Conservation (phyloP, 1,140 invertebrate species). For the Phthorimaea operculella region DNA sequence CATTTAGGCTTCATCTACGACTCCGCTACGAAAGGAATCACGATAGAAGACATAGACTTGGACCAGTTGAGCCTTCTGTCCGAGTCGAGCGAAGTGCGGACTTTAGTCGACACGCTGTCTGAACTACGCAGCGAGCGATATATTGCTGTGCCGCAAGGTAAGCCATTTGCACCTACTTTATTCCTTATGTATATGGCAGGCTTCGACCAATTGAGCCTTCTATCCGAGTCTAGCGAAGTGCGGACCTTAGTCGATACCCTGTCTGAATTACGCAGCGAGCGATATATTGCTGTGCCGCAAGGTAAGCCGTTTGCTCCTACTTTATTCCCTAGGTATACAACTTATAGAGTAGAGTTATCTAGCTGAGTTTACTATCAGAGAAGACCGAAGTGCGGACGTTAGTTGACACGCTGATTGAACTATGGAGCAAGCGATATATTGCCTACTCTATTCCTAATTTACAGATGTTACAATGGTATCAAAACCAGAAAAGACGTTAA, state of each 20-base stretch:
- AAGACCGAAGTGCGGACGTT: slow-evolving; percentile 22
- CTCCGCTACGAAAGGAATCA: slow-evolving; percentile 50
- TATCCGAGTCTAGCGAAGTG: slow-evolving; percentile 28
- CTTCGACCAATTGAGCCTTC: slow-evolving; percentile 30
- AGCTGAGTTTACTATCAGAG: slow-evolving; percentile 32
- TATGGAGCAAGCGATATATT: slow-evolving; percentile 38
- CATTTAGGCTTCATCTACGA: slow-evolving; percentile 68
- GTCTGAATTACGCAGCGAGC: slow-evolving; percentile 20
- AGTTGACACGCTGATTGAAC: slow-evolving; percentile 22
- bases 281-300: slow-evolving; percentile 27
- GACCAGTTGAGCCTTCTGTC: slow-evolving; percentile 33
- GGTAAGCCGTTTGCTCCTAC: slow-evolving; percentile 22
- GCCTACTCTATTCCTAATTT: neutral
- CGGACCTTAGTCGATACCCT: slow-evolving; percentile 27
- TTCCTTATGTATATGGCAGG: slow-evolving; percentile 4
- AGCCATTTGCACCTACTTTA: slow-evolving; percentile 5
- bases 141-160: slow-evolving; percentile 35
- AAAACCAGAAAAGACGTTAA: too few relatives aligned
- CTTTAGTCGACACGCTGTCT: slow-evolving; percentile 26
- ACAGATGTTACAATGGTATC: too few relatives aligned
- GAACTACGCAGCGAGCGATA: slow-evolving; percentile 23
- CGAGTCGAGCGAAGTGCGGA: slow-evolving; percentile 22
- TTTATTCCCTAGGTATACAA: neutral
- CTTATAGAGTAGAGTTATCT: neutral
- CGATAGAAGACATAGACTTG: slow-evolving; percentile 35